Base-by-base conservation (phyloP, 64 coral and sea anemone genomes). In the Platygyra sinensis region DNA sequence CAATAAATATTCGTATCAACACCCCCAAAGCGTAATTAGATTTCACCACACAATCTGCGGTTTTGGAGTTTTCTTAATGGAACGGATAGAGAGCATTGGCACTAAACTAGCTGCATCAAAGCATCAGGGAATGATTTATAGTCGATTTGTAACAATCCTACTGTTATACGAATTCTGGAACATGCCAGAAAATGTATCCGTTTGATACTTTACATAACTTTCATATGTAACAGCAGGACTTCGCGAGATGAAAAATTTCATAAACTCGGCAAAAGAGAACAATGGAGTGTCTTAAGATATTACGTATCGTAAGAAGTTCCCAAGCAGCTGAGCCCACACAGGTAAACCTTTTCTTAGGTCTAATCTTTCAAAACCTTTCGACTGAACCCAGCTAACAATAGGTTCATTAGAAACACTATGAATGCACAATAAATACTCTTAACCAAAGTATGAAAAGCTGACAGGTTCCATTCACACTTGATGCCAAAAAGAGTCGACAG, bases 1-100 rank as follows among this genome's bases (percentile, higher is more conserved):
- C 81, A 85, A 85, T 85, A 85, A 38, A 22, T 27, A 67, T 71
- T 80, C 62, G 32, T 85, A 85, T 85, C 81, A 85, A 85, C 81
- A 85, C 36, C 81, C 42, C 62, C 80, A 85, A 24, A 85, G 22
- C 63, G 36, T 85, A 85, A 85, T 85, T 85, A 85, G 36, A 85
- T 85, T 85, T 85, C 65, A 85, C 62, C 12, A 69, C 81, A 83
- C 24, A 85, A 42, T 85, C 63, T 71, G 33, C 27, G 62, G 36
- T 67, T 85, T 85, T 71, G 25, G 61, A 20, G 8, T 39, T 24
- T 32, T 18, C 65, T 33, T 18, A 32, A 81, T 31, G 61, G 49
- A 83, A 83, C 30, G 19, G 61, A 65, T 18, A 12, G 80, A 65
- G 33, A 13, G 20, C 18, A 30, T 25, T 65, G 31, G 65, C 17